A percentile compares a stretch with the other conserved stretches of the same genome.
Evolutionary conservation across 2,888 invertebrate species (phyloP).

Genomic region (Hofmannophila pseudospretella): DNA sequence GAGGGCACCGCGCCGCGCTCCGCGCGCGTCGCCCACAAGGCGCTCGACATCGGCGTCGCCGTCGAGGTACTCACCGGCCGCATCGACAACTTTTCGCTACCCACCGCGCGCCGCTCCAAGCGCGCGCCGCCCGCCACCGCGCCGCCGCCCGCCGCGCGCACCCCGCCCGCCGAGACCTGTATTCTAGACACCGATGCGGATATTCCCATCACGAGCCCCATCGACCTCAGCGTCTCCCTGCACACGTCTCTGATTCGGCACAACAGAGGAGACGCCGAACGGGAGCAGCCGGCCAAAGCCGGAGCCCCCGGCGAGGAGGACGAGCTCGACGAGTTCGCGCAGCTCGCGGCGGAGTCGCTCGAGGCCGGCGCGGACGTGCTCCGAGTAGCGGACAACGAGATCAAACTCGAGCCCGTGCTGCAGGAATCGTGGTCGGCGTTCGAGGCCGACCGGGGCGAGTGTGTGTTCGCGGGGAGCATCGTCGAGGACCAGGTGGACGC

Average conservation of each 20-base stretch:
- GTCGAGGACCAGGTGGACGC: conserved; percentile 68
- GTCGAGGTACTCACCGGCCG: conserved; percentile 92
- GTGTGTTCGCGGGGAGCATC: conserved; percentile 64
- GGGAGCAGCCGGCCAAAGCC: conserved; percentile 18
- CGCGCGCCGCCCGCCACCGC: conserved; percentile 39
- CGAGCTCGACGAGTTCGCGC: conserved; percentile 87
- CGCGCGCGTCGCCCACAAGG: conserved; percentile 83
- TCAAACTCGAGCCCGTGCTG: conserved; percentile 59
- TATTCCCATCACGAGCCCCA: conserved; percentile 81
- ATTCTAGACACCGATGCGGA: conserved; percentile 86
- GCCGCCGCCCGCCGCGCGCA: conserved; percentile 78
- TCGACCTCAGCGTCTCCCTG: conserved; percentile 83
- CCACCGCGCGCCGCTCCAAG: conserved; percentile 75
- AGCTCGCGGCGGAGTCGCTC: conserved; percentile 87
- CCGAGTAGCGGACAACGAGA: conserved; percentile 57
- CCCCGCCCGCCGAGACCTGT: conserved; percentile 81
- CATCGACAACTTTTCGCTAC: conserved; percentile 84
- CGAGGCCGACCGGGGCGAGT: conserved; percentile 71
- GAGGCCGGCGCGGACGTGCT: conserved; percentile 74
- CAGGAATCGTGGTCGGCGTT: conserved; percentile 83
- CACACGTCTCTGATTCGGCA: conserved; percentile 74
- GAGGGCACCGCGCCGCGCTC: conserved; percentile 81
- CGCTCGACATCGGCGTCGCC: conserved; percentile 90
- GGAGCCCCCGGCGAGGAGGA: conserved; percentile 63
- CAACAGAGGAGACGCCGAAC: conserved; percentile 39